Conservation (phyloP, 1,140 invertebrate genomes). For the Mamestra configurata region DNA sequence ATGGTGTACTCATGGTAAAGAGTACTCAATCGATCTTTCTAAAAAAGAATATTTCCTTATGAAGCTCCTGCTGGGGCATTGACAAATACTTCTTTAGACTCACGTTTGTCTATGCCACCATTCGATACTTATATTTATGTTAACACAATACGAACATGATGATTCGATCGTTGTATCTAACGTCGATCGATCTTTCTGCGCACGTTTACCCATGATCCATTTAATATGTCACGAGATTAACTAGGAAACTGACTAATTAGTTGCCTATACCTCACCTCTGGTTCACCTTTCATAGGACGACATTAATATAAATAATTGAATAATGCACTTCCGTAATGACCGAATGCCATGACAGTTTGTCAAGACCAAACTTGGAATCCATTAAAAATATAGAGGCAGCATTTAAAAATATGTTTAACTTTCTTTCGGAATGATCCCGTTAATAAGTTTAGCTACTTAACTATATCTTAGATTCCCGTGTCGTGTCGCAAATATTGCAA, state of each 20-base stretch:
- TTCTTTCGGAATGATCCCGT: no score
- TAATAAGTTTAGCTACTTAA: no score
- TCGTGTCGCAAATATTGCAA: no score
- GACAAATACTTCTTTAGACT: not conserved
- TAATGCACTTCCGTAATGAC: not conserved
- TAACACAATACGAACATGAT: no score
- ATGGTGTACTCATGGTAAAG: no score
- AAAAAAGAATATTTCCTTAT: no score
- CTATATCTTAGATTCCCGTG: no score
- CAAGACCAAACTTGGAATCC: no score
- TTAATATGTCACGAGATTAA: slow-evolving; percentile 30
- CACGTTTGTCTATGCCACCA: not conserved
- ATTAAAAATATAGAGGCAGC: no score
- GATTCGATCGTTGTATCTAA: not conserved
- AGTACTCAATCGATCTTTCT: no score
- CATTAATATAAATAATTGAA: not conserved
- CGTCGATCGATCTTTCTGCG: not conserved
- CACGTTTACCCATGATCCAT: slow-evolving; percentile 18
- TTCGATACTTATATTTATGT: not conserved
- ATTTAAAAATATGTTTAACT: no score
- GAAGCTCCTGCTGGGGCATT: not conserved
- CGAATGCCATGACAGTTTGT: no score
- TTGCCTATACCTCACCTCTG: not conserved
- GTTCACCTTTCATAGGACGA: not conserved
- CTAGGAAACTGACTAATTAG: slow-evolving; percentile 1